Base-by-base conservation (phyloP, 2,888 invertebrate genomes). In the Leptopilina syphax region DNA sequence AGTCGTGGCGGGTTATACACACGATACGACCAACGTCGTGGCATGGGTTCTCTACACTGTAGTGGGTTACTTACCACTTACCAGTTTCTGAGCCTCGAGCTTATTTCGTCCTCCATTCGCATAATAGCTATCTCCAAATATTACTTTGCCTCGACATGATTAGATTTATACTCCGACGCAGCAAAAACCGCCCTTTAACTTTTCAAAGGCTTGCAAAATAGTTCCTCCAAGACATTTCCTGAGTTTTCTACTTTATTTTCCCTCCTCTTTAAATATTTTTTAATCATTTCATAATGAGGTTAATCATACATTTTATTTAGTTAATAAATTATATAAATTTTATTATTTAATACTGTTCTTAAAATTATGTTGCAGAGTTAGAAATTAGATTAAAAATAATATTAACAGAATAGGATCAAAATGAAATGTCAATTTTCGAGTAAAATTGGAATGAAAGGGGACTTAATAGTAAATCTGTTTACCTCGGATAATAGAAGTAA, bases 401-500 rank as follows among this genome's bases (percentile, higher is more conserved):
- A 34, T 3, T 34, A 4, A 34, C 34, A 34, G 34, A 34, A 34
- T 34, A 2, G 34, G 34, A 34, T 3, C 2, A 34, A 3, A 34
- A 34, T 34, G 34, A 34, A 34, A 34, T 34, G 34, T 1, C 50
- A 50, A 50, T 50, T 50, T 50, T 10, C 78, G 76, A 34, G 68
- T 80, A 82, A 80, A 77, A 63, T 65, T 41, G 77, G 83, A 79
- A 78, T 87, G 86, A 87, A 88, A 84, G 83, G 87, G 81, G 86
- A 80, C 84, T 86, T 86, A 87, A 85, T 86, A 84, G 82, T 81
- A 89, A 90, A 91, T 90, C 88, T 88, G 90, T 89, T 91, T 90
- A 90, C 80, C 81, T 80, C 79, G 86, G 86, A 91, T 91, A 91
- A 91, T 90, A 87, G 89, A 86, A 86, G 88, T 87, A 90, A 91